Percentiles rank a stretch among this genome's conserved stretches.
These are phyloP conservation scores for Acanthis flammea DNA, from an alignment of 2,797 vertebrate species.

Conservation along the genomic window DNA sequence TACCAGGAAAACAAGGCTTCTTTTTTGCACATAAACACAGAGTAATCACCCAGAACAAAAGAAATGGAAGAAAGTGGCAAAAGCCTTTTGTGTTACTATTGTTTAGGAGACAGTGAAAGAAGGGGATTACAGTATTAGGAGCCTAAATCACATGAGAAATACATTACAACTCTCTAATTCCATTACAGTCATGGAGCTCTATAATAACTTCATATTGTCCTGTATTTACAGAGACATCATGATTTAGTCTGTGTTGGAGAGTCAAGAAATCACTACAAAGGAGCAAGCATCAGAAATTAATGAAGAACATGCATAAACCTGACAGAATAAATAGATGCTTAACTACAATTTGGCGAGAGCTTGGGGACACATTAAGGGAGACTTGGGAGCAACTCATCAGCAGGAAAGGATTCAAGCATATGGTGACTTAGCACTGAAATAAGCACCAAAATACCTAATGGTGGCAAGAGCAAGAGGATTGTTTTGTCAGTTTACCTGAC, in stretches of 20 bases:
- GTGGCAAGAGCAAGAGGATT: not conserved
- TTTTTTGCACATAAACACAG: not conserved
- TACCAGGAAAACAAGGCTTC: not conserved
- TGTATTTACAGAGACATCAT: not conserved
- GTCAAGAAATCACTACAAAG: conserved; percentile 12
- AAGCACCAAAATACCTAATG: not conserved
- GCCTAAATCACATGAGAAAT: not conserved
- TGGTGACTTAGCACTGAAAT: not conserved
- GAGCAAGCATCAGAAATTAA: conserved; percentile 11
- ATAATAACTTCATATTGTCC: not conserved
- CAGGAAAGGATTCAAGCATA: not conserved
- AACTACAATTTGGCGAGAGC: not conserved
- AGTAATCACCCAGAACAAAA: not conserved
- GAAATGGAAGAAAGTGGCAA: not conserved
- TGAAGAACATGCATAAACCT: not conserved
- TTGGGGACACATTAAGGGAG: not conserved
- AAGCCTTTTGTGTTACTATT: not conserved
- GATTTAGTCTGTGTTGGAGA: not conserved
- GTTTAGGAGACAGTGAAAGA: not conserved
- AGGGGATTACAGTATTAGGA: not conserved
- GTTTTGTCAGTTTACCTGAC: not conserved
- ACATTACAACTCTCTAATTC: not conserved
- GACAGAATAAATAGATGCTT: conserved; percentile 28
- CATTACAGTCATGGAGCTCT: not conserved
- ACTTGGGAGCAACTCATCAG: conserved; percentile 2